phyloP scores from a whole-genome alignment of 2,888 invertebrate species.

The Dinocampus coccinellae region DNA sequence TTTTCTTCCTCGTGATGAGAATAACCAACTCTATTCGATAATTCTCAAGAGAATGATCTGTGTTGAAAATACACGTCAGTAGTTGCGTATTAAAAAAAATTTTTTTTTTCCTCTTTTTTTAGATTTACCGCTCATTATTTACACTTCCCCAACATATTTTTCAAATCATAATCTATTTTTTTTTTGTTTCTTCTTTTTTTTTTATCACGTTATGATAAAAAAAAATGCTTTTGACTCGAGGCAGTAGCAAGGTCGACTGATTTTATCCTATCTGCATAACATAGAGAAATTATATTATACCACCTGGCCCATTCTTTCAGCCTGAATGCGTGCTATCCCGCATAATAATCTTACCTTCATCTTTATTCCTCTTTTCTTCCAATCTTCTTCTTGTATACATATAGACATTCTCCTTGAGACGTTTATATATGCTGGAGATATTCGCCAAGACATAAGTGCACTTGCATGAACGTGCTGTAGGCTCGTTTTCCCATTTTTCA shows the following conservation, averaged over 20 bases:
- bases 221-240: neutral
- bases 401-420: conserved; percentile 3
- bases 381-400: conserved; percentile 21
- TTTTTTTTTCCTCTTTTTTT: neutral
- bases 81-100: neutral
- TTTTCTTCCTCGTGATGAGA: neutral
- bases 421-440: conserved; percentile 43
- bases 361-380: conserved; percentile 24
- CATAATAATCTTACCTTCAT: conserved; percentile 49
- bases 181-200: conserved; percentile 9
- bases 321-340: conserved; percentile 42
- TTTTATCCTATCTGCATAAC: conserved; percentile 51
- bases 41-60: neutral
- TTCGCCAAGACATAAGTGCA: conserved; percentile 40
- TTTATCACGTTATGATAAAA: conserved; percentile 17
- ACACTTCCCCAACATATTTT: neutral
- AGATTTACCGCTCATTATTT: neutral
- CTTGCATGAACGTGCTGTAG: conserved; percentile 34
- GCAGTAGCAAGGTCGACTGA: conserved; percentile 41
- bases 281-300: conserved; percentile 44
- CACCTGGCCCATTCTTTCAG: conserved; percentile 25
- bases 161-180: neutral
- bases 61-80: neutral
- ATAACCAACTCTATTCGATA: neutral
- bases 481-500: conserved; percentile 30